phyloP scores from a whole-genome alignment of 2,888 invertebrate species.

The Anoncus sp. region DNA sequence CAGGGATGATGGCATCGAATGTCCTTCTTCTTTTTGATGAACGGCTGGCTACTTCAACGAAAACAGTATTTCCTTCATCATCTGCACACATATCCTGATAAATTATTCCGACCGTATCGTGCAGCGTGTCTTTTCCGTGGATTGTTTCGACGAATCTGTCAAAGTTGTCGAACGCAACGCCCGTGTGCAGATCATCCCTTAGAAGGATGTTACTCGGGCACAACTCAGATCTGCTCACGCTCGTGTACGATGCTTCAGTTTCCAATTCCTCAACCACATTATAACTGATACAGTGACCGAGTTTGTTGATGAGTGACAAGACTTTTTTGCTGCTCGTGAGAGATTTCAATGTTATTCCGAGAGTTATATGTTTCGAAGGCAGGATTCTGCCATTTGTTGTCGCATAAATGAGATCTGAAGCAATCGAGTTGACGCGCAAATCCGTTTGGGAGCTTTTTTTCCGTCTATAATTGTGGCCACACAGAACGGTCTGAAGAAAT shows the following conservation, averaged over 20 bases:
- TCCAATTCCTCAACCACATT: conserved; percentile 63
- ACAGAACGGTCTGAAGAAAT: not conserved
- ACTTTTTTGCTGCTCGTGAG: conserved; percentile 68
- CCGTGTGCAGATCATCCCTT: conserved; percentile 51
- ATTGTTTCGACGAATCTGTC: conserved; percentile 60
- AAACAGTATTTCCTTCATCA: not conserved
- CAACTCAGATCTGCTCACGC: conserved; percentile 27
- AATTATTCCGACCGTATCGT: conserved; percentile 53
- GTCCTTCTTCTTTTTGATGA: conserved; percentile 45
- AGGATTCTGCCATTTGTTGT: not conserved
- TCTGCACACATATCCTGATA: conserved; percentile 28
- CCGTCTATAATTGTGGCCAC: not conserved
- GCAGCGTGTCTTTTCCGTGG: conserved; percentile 61
- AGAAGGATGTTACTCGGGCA: conserved; percentile 59
- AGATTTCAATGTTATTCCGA: conserved; percentile 70
- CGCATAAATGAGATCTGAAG: not conserved
- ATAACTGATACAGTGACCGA: conserved; percentile 68
- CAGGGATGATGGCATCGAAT: conserved; percentile 47
- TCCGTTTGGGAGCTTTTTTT: not conserved
- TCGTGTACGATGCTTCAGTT: conserved; percentile 31
- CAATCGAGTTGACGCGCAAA: not conserved
- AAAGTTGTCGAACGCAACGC: conserved; percentile 56
- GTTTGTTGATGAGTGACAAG: conserved; percentile 62
- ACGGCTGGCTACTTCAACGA: conserved; percentile 72
- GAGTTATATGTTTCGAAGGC: conserved; percentile 56